These are phyloP conservation scores for Holacanthus passer DNA, from an alignment of 2,113 vertebrate genomes.

Conservation along the genomic window DNA sequence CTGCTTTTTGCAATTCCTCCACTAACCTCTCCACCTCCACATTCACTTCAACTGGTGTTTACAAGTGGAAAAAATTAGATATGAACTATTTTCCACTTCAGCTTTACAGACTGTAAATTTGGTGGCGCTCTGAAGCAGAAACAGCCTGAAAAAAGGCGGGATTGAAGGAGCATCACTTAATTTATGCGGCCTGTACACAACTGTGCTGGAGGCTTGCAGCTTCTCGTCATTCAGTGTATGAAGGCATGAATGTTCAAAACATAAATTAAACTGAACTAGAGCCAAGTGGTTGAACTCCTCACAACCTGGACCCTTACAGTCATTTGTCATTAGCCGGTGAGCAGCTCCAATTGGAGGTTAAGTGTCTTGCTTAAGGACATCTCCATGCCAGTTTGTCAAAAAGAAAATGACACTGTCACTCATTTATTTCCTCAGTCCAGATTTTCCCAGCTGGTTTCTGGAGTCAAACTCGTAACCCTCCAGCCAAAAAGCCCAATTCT, in stretches of 20 bases:
- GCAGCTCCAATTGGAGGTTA: neutral
- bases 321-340: conserved; percentile 20
- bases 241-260: neutral
- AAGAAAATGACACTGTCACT: conserved; percentile 5
- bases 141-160: neutral
- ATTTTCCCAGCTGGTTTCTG: conserved; percentile 9
- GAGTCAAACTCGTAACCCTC: conserved; percentile 17
- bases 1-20: conserved; percentile 63
- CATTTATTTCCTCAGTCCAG: conserved; percentile 8
- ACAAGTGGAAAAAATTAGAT: conserved; percentile 31
- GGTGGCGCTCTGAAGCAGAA: neutral
- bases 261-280: neutral
- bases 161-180: neutral
- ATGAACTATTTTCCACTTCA: neutral
- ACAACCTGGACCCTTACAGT: neutral
- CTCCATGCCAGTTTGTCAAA: conserved; percentile 12
- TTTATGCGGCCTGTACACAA: neutral
- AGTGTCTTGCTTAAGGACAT: conserved; percentile 21
- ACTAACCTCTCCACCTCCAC: conserved; percentile 48
- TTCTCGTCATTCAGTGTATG: neutral
- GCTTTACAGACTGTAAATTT: neutral
- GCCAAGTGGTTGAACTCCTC: neutral
- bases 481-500: conserved; percentile 25
- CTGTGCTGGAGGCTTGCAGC: neutral
- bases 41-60: conserved; percentile 10